A percentile compares a stretch with the other conserved stretches of the same genome.
Conservation (phyloP, 2,113 vertebrate species). For the Gadus chalcogrammus region DNA sequence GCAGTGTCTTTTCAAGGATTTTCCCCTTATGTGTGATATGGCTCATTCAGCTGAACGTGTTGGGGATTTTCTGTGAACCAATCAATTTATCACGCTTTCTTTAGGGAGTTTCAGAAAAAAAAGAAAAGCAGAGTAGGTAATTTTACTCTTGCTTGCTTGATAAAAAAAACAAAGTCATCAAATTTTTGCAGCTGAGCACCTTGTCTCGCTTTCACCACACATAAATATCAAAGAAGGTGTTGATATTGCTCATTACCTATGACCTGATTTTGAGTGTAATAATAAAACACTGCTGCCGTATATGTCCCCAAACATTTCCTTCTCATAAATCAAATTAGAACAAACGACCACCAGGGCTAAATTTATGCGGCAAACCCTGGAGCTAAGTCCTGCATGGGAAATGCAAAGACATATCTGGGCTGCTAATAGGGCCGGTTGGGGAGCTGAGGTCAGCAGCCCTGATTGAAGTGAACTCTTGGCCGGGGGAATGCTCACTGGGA, state of each 20-base stretch:
- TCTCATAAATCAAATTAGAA: constrained; percentile 67
- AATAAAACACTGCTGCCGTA: constrained; percentile 54
- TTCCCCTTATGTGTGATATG: not conserved
- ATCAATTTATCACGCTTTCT: constrained; percentile 8
- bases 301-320: constrained; percentile 58
- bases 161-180: not conserved
- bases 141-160: not conserved
- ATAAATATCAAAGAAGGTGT: constrained; percentile 57
- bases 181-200: constrained; percentile 26
- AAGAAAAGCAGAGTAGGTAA: not conserved
- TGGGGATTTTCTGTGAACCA: not conserved
- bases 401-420: constrained; percentile 55
- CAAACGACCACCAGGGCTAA: constrained; percentile 55
- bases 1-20: not conserved
- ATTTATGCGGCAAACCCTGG: constrained; percentile 53
- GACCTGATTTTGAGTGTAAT: constrained; percentile 60
- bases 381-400: constrained; percentile 52
- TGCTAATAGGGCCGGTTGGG: constrained; percentile 60
- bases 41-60: constrained; percentile 1
- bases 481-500: constrained; percentile 42
- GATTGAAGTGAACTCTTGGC: constrained; percentile 36
- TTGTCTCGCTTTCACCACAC: constrained; percentile 44
- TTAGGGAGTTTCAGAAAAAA: constrained; percentile 8
- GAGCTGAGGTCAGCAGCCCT: constrained; percentile 68
- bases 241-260: constrained; percentile 51